Percentiles rank a stretch among this genome's conserved stretches.
Conservation (phyloP, 2,113 vertebrate species). For the Pithys albifrons region DNA sequence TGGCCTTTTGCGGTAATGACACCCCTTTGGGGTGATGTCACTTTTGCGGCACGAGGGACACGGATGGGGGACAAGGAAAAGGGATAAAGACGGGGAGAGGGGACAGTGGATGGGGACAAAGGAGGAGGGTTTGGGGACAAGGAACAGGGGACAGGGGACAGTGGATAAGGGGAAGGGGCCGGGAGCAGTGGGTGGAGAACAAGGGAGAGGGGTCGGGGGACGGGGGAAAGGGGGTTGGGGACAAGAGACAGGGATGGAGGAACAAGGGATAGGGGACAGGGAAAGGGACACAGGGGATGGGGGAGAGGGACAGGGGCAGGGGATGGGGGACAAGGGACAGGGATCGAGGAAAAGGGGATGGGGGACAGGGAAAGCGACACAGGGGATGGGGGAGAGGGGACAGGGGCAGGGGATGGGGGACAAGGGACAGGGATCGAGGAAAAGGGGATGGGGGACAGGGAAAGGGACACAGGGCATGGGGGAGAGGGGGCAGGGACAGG, state of each 20-base stretch:
- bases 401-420: background rate
- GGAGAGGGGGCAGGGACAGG: too few relatives aligned
- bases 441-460: background rate
- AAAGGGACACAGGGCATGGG: background rate
- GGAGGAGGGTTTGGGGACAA: background rate
- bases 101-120: background rate
- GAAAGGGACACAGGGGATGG: background rate
- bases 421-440: background rate
- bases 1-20: background rate
- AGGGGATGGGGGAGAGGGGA: background rate
- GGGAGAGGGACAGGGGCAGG: too few relatives aligned
- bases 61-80: background rate
- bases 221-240: too few relatives aligned
- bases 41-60: background rate
- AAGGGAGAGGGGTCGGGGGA: too few relatives aligned
- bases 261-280: background rate
- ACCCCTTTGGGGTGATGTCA: accelerated
- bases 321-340: background rate
- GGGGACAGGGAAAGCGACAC: background rate
- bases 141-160: background rate
- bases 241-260: background rate
- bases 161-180: background rate
- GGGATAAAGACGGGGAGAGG: background rate
- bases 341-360: too few relatives aligned
- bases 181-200: too few relatives aligned